Base-by-base conservation (phyloP, 2,888 invertebrate genomes). In the Cantharis rustica region DNA sequence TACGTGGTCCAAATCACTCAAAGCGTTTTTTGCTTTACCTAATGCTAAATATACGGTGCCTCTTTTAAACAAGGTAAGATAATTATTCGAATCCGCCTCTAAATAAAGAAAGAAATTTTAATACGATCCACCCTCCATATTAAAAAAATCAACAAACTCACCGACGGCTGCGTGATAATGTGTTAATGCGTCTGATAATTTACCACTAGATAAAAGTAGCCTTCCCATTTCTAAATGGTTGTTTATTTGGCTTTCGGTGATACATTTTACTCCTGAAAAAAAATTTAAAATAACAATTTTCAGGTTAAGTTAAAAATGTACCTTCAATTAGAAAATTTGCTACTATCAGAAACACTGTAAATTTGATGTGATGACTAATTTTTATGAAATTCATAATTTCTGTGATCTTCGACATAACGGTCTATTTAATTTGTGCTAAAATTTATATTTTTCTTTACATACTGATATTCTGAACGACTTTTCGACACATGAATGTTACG, bases 141-240 rank as follows among this genome's bases (percentile, higher is more conserved):
- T 31, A 31, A 13, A 3, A 31, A 17, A 61, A 23, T 15, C 2
- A n/a, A 62, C 0, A 2, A 68, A 89, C 93, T 91, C 87, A 96
- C 96, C 98, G 83, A 99, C 96, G 83, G 99, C 99, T 79, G 97
- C 96, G 90, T 99, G 98, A 89, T 98, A 99, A 88, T 99, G 98
- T 77, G 96, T 95, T 70, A 99, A 89, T 10, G 99, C 99, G 90
- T 99, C 99, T 68, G 96, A 94, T 80, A 98, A 92, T 88, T 99
- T 98, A 31, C 98, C 98, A 81, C 94, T 93, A 62, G 96, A 95
- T 84, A 99, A 90, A 88, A 98, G 95, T 86, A 96, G 94, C 86
- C 95, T 95, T 1, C 99, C 99, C 88, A 97, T 90, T 87, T 98
- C 97, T 88, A 99, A 90, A 90, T 99, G 98, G 86, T 94, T 95